These are phyloP conservation scores for Netelia virgata DNA, from an alignment of 2,888 invertebrate genomes.

Conservation along the genomic window DNA sequence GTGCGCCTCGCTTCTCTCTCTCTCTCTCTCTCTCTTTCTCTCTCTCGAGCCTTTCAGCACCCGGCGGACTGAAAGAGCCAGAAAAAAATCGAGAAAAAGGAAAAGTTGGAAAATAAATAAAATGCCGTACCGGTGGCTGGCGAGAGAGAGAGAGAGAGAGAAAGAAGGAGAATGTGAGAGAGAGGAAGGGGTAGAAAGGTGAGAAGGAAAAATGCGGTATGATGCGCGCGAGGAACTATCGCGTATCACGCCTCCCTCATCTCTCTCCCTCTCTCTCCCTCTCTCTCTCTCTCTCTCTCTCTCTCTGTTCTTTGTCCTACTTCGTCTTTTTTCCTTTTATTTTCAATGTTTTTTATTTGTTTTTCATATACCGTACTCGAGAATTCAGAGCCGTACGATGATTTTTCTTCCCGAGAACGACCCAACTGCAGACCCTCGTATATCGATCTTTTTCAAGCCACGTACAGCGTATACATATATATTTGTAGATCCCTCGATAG, in stretches of 20 bases:
- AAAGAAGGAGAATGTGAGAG: constrained; percentile 2
- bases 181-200: constrained; percentile 37
- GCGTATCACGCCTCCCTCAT: constrained; percentile 41
- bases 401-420: constrained; percentile 47
- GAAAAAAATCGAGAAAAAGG: constrained; percentile 2
- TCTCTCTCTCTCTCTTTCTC: background rate
- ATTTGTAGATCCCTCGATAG: constrained; percentile 27
- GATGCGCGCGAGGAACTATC: constrained; percentile 53
- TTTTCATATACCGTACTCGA: constrained; percentile 31
- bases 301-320: background rate
- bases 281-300: constrained; percentile 34
- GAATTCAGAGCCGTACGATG: constrained; percentile 33
- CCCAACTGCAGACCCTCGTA: constrained; percentile 29
- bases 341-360: constrained; percentile 24
- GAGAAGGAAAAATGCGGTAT: constrained; percentile 72
- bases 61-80: background rate
- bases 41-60: constrained; percentile 7
- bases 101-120: constrained; percentile 40
- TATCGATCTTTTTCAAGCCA: constrained; percentile 47
- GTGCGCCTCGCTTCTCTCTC: background rate
- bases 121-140: constrained; percentile 10
- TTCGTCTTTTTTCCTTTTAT: background rate
- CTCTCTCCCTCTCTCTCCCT: too few species aligned
- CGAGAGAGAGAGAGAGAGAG: constrained; percentile 8
- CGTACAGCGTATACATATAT: background rate